Percentiles rank a stretch among this genome's conserved stretches.
Evolutionary conservation across 2,113 vertebrate genomes (phyloP).

Genomic region (Pleuronectes platessa): DNA sequence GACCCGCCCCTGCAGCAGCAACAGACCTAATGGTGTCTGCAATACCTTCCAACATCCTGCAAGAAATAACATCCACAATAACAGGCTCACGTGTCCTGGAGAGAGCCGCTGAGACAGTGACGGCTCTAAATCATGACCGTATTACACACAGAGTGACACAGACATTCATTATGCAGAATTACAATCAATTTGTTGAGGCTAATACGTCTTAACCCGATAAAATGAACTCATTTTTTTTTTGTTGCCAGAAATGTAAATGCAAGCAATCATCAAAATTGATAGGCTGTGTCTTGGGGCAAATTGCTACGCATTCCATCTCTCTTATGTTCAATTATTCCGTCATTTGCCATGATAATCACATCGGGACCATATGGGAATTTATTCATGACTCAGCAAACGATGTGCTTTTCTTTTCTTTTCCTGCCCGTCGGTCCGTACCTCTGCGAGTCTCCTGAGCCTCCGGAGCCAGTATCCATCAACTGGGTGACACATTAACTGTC

Average conservation of each 20-base stretch:
- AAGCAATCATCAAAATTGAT: constrained; percentile 53
- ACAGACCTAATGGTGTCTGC: not conserved
- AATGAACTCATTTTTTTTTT: constrained; percentile 23
- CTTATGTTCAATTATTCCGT: constrained; percentile 56
- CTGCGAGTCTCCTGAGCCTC: constrained; percentile 9
- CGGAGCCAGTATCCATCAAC: constrained; percentile 36
- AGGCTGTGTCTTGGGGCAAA: constrained; percentile 45
- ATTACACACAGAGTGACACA: constrained; percentile 20
- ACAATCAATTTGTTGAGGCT: constrained; percentile 57
- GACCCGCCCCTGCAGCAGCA: too few relatives aligned
- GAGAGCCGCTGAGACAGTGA: not conserved
- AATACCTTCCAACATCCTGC: not conserved
- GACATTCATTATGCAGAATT: constrained; percentile 44
- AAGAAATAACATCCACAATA: not conserved
- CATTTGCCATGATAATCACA: constrained; percentile 52
- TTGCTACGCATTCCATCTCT: constrained; percentile 32
- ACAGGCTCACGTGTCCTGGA: not conserved
- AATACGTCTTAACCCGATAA: constrained; percentile 47
- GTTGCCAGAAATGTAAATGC: constrained; percentile 55
- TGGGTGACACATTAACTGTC: constrained; percentile 24
- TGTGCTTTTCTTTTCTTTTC: not conserved
- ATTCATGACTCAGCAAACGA: constrained; percentile 31
- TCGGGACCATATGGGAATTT: constrained; percentile 35
- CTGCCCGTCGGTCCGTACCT: constrained; percentile 2
- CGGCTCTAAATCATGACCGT: constrained; percentile 12